A percentile compares a stretch with the other conserved stretches of the same genome.
Conservation (phyloP, 2,113 vertebrate species). For the Dunckerocampus dactyliophorus region DNA sequence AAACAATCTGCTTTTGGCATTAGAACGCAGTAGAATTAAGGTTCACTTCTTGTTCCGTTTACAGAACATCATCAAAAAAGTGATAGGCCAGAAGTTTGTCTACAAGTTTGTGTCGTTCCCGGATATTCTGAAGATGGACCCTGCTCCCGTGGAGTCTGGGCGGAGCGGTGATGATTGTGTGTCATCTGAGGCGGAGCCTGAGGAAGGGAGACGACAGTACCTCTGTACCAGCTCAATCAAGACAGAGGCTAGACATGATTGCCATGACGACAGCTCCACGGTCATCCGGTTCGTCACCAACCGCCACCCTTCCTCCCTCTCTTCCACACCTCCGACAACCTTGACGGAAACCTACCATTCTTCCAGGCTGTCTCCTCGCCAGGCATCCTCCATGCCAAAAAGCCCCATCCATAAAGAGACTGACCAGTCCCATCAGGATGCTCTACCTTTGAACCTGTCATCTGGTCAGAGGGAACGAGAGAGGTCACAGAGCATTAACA, state of each 20-base stretch:
- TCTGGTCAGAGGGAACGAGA: constrained; percentile 80
- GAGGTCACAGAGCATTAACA: constrained; percentile 67
- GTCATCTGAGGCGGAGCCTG: constrained; percentile 64
- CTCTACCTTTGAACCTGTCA: constrained; percentile 89
- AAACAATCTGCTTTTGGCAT: background rate
- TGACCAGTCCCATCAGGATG: constrained; percentile 64
- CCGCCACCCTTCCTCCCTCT: constrained; percentile 70
- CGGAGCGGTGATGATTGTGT: constrained; percentile 74
- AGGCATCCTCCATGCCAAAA: constrained; percentile 73
- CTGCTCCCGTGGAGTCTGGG: constrained; percentile 80
- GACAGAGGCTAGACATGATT: constrained; percentile 69
- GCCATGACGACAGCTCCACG: constrained; percentile 80
- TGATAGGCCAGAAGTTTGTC: constrained; percentile 93
- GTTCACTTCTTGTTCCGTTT: background rate
- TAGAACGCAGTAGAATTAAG: no score
- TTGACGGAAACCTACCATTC: constrained; percentile 76
- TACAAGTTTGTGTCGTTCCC: constrained; percentile 96
- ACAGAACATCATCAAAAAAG: constrained; percentile 97
- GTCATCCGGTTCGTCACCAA: constrained; percentile 93
- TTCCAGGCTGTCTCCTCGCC: constrained; percentile 72
- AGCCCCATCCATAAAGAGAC: constrained; percentile 74
- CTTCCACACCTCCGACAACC: constrained; percentile 37
- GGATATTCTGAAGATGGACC: constrained; percentile 91
- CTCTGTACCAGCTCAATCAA: constrained; percentile 85
- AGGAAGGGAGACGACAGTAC: constrained; percentile 73